phyloP scores from a whole-genome alignment of 2,113 vertebrate genomes.

The Cavia aperea region DNA sequence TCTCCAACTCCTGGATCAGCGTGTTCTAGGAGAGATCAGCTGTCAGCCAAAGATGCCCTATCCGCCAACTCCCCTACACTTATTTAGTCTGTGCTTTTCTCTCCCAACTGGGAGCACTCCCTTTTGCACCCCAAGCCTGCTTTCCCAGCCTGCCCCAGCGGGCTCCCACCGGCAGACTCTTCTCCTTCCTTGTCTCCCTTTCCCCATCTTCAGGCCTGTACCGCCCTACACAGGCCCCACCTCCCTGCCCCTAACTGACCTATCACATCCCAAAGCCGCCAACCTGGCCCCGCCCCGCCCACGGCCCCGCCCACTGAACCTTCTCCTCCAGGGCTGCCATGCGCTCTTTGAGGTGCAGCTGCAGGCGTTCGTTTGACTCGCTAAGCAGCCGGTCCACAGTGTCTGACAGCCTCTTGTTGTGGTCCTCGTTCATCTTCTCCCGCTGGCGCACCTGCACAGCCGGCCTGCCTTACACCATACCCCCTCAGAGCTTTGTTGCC shows the following conservation, averaged over 20 bases:
- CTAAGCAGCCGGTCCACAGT: conserved; percentile 94
- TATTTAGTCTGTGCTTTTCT: background rate
- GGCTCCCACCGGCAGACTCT: background rate
- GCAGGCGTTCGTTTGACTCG: conserved; percentile 93
- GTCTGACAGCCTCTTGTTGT: conserved; percentile 94
- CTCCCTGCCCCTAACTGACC: background rate
- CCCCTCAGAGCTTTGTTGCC: background rate
- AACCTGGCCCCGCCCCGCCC: background rate
- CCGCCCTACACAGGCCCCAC: fast-evolving
- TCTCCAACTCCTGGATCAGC: conserved; percentile 93
- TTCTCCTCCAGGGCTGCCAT: conserved; percentile 97
- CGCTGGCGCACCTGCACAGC: conserved; percentile 89
- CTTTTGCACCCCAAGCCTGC: background rate
- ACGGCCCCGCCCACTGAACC: conserved; percentile 65
- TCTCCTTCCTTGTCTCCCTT: too few species aligned
- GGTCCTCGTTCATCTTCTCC: conserved; percentile 98
- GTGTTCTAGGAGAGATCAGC: conserved; percentile 80
- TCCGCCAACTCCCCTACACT: background rate
- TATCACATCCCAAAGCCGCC: background rate
- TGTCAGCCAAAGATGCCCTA: background rate
- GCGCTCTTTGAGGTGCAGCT: conserved; percentile 95
- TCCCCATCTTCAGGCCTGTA: too few species aligned
- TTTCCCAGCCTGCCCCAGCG: background rate
- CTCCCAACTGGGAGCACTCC: background rate
- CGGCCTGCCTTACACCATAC: background rate